Evolutionary conservation across 2,888 invertebrate species (phyloP), one percentile per base, ranked within the genome.

Genomic region (Drosophila picticornis): DNA sequence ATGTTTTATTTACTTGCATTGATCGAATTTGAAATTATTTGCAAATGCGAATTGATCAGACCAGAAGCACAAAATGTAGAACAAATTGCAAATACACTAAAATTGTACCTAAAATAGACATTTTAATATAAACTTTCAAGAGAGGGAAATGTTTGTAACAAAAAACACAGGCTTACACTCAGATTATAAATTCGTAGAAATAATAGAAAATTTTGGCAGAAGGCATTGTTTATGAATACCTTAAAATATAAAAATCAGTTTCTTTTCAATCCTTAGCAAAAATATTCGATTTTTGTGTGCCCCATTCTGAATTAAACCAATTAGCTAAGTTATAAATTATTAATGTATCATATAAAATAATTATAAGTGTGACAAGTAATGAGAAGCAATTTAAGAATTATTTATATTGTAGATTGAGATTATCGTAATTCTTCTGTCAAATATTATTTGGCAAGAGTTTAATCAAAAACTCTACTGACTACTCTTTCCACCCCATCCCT

Each of bases 401-500:
- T 51, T 29, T 19, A 11, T 19, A 29, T n/a, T 29, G 6, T n/a
- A 1, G 2, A 3, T 6, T 11, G n/a, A 29, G 27, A 51, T 29
- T n/a, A 29, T 51, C 27, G 11, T n/a, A 51, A 51, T 7, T 51
- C 27, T 50, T n/a, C 6, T 6, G 5, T 10, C 19, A 29, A n/a
- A 29, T n/a, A 51, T 6, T 11, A 29, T 19, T 36, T 57, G 25
- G 13, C 7, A 13, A 13, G 7, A 22, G 22, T 22, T n/a, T 19
- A 2, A 38, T 38, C 19, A 38, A 38, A 19, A n/a, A 38, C 19
- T 25, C 4, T 2, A 4, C 13, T 40, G 27, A 38, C 2, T 40
- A 31, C 11, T n/a, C 7, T 27, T 11, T 43, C 36, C 16, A 50
- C 52, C 52, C 48, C 60, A 64, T 51, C 31, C 36, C 46, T 56